These are phyloP conservation scores for Macrosiphum euphorbiae DNA, from an alignment of 2,888 invertebrate genomes.

Conservation along the genomic window DNA sequence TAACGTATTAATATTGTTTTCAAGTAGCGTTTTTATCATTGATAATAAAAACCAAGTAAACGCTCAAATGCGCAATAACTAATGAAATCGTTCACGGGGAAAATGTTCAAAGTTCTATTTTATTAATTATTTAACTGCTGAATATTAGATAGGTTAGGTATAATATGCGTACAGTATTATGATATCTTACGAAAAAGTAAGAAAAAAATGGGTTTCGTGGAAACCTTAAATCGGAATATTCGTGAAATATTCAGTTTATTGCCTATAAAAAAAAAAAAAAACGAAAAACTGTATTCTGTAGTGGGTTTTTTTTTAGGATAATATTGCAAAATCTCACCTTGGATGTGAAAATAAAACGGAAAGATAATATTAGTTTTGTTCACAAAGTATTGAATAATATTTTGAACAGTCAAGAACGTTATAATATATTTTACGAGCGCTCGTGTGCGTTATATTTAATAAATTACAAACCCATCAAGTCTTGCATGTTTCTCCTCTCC, in stretches of 20 bases:
- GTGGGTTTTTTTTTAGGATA: background rate
- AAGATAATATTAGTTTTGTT: background rate
- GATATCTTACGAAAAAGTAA: background rate
- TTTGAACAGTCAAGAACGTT: background rate
- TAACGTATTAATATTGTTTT: background rate
- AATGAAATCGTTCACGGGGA: background rate
- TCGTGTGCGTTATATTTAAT: background rate
- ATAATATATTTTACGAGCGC: background rate
- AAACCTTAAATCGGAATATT: background rate
- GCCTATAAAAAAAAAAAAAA: background rate
- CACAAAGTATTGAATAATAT: background rate
- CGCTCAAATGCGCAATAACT: too few species aligned
- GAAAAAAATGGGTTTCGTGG: background rate
- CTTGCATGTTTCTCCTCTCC: background rate
- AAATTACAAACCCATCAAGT: background rate
- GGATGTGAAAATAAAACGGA: background rate
- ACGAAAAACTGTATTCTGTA: background rate
- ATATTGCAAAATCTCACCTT: background rate
- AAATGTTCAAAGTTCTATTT: background rate
- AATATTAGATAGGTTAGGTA: background rate
- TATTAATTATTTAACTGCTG: background rate
- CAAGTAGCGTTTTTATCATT: background rate
- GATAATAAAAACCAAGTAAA: background rate
- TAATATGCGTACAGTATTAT: background rate
- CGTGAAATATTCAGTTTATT: slow-evolving; percentile 20